Evolutionary conservation across 2,888 invertebrate species (phyloP), one percentile per base, ranked within the genome.

Genomic region (Eupithecia pulchellata): DNA sequence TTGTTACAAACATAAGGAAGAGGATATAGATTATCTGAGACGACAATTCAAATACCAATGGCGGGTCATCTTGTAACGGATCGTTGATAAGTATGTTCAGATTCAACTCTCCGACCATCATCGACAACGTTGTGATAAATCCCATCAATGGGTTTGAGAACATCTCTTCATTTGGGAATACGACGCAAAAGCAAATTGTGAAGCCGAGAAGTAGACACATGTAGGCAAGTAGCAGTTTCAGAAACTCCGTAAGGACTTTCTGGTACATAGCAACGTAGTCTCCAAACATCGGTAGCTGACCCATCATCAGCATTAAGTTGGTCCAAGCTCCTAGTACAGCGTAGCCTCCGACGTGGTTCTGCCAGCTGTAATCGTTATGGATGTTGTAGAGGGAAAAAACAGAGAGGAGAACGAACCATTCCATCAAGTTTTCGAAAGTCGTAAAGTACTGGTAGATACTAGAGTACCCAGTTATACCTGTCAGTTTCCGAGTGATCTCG

Each of bases 181-280:
- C 97, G 0, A 98, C 97, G 87, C 97, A 97, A 84, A 98, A 98
- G 81, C 97, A 97, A 61, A 98, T 97, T 0, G 97, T 97, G 81
- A 98, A 98, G 0, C 98, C 98, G 25, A 98, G 96, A 32, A 98
- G 89, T 65, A 98, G 94, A 81, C 98, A 98, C 0, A 97, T 96
- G 83, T 98, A 98, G 0, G 98, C 98, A 79, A 97, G 90, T 34
- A 98, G 95, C 17, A 98, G 91, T 83, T 98, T 97, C 30, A 97
- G 96, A 79, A 98, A 98, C 89, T 98, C 98, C 1, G 96, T 97
- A 79, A 97, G 96, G 0, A 98, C 97, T 85, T 97, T 96, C 1
- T 97, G 97, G 79, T 98, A 98, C 98, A 98, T 98, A 1, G 98
- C 98, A 1, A 98, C 98, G 84, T 98, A 98, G 36, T 98, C 97